Percentiles rank a stretch among this genome's conserved stretches.
phyloP scores from a whole-genome alignment of 2,113 vertebrate genomes.

The Ceyx cyanopectus region DNA sequence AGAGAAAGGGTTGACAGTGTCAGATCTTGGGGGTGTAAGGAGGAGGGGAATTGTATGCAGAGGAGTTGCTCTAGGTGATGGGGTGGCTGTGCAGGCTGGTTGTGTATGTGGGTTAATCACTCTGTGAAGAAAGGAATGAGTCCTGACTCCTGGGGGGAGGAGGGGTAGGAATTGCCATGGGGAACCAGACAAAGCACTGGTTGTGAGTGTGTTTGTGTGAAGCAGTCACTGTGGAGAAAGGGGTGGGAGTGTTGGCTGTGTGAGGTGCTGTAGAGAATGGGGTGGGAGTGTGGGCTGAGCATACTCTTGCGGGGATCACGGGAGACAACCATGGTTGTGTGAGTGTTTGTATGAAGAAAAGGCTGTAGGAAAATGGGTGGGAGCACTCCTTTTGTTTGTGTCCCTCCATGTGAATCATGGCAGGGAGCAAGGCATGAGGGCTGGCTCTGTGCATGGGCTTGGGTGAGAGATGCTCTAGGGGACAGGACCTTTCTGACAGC shows the following conservation, averaged over 20 bases:
- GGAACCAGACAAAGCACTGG: background rate
- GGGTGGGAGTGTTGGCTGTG: background rate
- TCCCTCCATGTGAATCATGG: background rate
- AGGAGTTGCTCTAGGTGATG: background rate
- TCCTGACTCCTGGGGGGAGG: background rate
- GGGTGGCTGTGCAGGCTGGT: background rate
- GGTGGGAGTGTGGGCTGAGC: background rate
- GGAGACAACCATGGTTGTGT: background rate
- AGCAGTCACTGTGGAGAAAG: background rate
- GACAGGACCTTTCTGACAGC: background rate
- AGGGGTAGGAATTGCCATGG: background rate
- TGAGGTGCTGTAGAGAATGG: fast-evolving
- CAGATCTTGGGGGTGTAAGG: background rate
- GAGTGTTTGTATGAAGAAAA: background rate
- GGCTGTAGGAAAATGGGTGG: background rate
- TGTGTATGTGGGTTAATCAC: background rate
- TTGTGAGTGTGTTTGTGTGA: background rate
- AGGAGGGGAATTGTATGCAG: fast-evolving
- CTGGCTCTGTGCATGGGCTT: background rate
- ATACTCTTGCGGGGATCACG: fast-evolving
- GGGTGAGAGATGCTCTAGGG: background rate
- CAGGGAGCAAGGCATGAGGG: background rate
- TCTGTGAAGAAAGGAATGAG: background rate
- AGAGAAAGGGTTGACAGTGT: background rate
- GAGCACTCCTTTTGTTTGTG: background rate